Evolutionary conservation across 2,113 vertebrate species (phyloP).

Genomic region (Rhinopomastus cyanomelas): DNA sequence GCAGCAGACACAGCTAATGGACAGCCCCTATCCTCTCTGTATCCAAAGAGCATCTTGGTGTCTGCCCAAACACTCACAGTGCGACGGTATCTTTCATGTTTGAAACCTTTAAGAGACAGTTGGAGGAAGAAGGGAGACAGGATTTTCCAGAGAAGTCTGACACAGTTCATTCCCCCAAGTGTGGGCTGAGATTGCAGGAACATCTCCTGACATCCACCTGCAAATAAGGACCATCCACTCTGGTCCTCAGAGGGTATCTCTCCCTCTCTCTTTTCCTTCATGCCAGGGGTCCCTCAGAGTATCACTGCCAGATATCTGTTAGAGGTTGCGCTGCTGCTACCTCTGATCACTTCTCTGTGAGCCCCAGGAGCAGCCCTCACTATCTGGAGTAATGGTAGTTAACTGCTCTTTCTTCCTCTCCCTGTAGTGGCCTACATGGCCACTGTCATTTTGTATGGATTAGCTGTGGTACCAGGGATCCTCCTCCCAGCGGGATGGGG

Average conservation of each 20-base stretch:
- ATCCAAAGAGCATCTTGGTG: neutral
- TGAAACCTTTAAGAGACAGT: neutral
- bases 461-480: neutral
- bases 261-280: neutral
- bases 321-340: neutral
- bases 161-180: neutral
- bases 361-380: neutral
- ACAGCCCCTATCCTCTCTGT: neutral
- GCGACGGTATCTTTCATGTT: neutral
- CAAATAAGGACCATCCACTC: neutral
- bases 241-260: accelerated
- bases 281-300: neutral
- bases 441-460: neutral
- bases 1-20: neutral
- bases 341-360: neutral
- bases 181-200: neutral
- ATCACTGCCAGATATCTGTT: neutral
- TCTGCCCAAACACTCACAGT: neutral
- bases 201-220: neutral
- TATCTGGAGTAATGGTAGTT: neutral
- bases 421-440: neutral
- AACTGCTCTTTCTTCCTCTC: neutral
- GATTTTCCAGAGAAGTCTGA: neutral
- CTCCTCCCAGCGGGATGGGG: neutral
- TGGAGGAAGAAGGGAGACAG: neutral